phyloP scores from a whole-genome alignment of 92 coral and sea anemone genomes.

The Epizoanthus fatuus region DNA sequence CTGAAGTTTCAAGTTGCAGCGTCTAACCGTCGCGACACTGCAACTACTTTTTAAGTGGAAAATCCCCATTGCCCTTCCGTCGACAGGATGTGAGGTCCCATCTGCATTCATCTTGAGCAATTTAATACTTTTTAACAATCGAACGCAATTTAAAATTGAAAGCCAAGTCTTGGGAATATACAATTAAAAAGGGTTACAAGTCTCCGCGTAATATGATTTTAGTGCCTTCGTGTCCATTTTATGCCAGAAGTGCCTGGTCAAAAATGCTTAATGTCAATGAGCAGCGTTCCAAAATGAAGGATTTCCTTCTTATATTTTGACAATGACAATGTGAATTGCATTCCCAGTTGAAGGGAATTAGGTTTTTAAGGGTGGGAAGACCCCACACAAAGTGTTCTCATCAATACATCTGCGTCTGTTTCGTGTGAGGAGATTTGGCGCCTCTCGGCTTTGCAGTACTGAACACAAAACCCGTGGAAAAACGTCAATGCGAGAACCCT shows the following conservation, averaged over 20 bases:
- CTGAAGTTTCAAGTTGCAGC: conserved; percentile 42
- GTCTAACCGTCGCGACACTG: conserved; percentile 38
- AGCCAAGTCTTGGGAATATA: conserved; percentile 1
- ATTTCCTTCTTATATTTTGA: background rate
- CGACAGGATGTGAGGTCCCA: conserved; percentile 6
- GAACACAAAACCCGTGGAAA: conserved; percentile 32
- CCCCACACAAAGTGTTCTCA: conserved; percentile 44
- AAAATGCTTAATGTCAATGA: too few species aligned
- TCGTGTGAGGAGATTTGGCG: conserved; percentile 16
- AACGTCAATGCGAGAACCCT: conserved; percentile 11
- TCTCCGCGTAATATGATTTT: too few species aligned
- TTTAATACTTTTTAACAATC: conserved; percentile 38
- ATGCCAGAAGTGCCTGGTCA: too few species aligned
- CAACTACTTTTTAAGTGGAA: conserved; percentile 35
- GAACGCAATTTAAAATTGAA: background rate
- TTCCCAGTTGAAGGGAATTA: background rate
- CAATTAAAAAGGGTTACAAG: background rate
- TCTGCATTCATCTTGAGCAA: conserved; percentile 29
- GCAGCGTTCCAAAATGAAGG: background rate
- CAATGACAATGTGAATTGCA: background rate
- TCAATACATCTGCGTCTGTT: conserved; percentile 18
- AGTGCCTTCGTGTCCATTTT: background rate
- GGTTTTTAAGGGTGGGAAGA: background rate
- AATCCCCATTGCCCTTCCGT: conserved; percentile 31
- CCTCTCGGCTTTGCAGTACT: conserved; percentile 10